phyloP scores from a whole-genome alignment of 2,888 invertebrate species.

The Chrysolina oricalcia region DNA sequence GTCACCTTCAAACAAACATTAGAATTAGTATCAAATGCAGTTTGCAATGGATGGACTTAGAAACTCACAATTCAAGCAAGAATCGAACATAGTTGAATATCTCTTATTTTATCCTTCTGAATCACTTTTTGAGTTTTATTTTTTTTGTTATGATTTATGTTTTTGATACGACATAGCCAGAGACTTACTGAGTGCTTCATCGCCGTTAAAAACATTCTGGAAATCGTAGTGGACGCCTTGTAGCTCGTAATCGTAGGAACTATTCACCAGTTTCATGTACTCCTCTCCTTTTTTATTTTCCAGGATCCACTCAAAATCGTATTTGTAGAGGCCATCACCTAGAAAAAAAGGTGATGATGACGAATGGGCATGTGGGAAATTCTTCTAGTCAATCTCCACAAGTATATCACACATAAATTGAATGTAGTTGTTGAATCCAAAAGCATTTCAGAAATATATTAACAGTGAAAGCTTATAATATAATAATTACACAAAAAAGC shows the following conservation, averaged over 20 bases:
- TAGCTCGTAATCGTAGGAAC: conserved; percentile 40
- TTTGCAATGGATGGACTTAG: too few relatives aligned
- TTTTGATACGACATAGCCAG: background rate
- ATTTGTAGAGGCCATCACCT: conserved; percentile 40
- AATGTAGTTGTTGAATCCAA: background rate
- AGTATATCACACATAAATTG: background rate
- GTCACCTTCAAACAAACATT: too few relatives aligned
- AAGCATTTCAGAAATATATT: background rate
- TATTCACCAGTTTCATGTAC: conserved; percentile 27
- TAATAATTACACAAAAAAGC: too few relatives aligned
- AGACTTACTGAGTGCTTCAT: conserved; percentile 53
- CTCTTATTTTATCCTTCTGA: too few relatives aligned
- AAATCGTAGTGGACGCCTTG: conserved; percentile 48
- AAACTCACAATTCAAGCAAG: too few relatives aligned
- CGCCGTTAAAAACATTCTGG: conserved; percentile 56
- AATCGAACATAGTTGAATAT: background rate
- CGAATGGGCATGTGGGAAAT: background rate
- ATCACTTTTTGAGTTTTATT: background rate
- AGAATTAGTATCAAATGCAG: too few relatives aligned
- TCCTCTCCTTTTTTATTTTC: conserved; percentile 32
- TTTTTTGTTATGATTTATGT: background rate
- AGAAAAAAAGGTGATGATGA: conserved; percentile 7
- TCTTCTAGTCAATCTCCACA: background rate
- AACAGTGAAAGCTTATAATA: too few relatives aligned
- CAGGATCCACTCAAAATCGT: conserved; percentile 33